These are phyloP conservation scores for Caenorhabditis sp. DNA, from an alignment of 2,888 invertebrate genomes.

Conservation along the genomic window DNA sequence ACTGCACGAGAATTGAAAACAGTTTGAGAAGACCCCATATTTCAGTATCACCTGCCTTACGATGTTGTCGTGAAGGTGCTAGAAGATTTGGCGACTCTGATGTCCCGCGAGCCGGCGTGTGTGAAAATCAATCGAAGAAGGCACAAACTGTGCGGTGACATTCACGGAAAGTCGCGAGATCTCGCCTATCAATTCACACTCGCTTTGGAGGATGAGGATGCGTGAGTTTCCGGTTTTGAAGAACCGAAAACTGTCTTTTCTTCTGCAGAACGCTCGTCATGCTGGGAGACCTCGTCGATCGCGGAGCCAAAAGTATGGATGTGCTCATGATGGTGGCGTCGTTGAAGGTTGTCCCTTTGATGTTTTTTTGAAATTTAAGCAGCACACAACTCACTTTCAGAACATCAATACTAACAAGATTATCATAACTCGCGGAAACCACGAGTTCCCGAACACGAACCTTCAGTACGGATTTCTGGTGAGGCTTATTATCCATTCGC, in stretches of 20 bases:
- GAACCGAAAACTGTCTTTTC: neutral
- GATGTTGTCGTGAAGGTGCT: too few species aligned
- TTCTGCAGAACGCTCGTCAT: neutral
- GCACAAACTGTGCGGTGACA: neutral
- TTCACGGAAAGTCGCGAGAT: neutral
- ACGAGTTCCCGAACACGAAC: neutral
- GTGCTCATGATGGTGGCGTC: neutral
- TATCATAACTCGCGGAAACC: neutral
- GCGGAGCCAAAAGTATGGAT: neutral
- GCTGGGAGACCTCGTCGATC: conserved; percentile 2
- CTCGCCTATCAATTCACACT: neutral
- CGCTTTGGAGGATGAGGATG: neutral
- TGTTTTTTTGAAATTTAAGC: neutral
- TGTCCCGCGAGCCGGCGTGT: neutral
- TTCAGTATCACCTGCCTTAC: too few species aligned
- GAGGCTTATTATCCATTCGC: too few species aligned
- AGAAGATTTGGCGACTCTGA: too few species aligned
- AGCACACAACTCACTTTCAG: neutral
- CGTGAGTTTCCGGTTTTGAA: neutral
- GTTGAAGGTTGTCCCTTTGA: neutral
- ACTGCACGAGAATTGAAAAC: too few species aligned
- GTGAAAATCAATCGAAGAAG: neutral
- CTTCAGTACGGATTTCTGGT: neutral
- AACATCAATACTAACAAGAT: neutral
- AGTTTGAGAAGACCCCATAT: too few species aligned